phyloP scores from a whole-genome alignment of 2,888 invertebrate genomes.

The Apodemia hepburni region DNA sequence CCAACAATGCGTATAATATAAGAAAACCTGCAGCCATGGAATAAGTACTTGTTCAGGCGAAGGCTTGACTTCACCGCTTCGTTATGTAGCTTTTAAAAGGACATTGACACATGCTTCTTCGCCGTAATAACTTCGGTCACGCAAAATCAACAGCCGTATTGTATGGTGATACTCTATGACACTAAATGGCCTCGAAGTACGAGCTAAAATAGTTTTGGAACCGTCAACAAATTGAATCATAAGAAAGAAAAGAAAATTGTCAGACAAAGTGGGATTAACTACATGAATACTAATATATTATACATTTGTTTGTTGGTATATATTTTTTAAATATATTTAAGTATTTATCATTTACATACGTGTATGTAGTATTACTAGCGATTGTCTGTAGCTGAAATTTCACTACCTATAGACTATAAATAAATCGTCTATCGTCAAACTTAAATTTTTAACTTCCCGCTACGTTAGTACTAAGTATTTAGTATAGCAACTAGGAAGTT shows the following conservation, averaged over 20 bases:
- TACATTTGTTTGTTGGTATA: no score
- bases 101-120: background rate
- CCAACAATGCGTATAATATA: background rate
- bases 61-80: background rate
- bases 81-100: background rate
- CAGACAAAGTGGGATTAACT: background rate
- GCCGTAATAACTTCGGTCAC: background rate
- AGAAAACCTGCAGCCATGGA: no score
- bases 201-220: constrained; percentile 4
- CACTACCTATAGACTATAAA: no score
- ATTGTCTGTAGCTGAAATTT: no score
- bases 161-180: constrained; percentile 1
- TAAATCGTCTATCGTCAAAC: no score
- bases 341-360: no score
- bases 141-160: background rate
- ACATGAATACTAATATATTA: no score
- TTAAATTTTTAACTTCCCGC: no score
- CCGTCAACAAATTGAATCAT: constrained; percentile 2
- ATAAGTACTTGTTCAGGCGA: background rate
- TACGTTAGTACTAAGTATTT: no score
- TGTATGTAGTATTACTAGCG: no score
- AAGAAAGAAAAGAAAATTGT: background rate
- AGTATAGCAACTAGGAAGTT: no score
- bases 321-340: no score
- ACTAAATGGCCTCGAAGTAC: background rate